These are phyloP conservation scores for Psilanteris sp. DNA, from an alignment of 1,140 invertebrate genomes.

Conservation along the genomic window DNA sequence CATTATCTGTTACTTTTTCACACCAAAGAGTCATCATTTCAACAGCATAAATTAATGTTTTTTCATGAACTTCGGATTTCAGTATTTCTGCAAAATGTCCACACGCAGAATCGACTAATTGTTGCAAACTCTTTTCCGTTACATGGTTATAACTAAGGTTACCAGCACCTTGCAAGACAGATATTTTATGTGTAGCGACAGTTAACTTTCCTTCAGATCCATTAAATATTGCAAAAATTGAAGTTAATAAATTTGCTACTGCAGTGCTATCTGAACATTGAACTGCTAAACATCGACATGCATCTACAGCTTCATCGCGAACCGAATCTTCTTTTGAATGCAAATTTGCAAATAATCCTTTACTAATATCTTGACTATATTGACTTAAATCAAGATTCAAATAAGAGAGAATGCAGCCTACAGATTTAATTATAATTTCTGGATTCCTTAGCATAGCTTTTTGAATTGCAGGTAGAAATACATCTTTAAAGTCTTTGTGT, in stretches of 20 bases:
- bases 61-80: constrained; percentile 95
- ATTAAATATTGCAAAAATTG: constrained; percentile 91
- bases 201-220: constrained; percentile 96
- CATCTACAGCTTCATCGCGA: constrained; percentile 85
- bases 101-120: constrained; percentile 83
- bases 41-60: constrained; percentile 89
- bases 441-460: constrained; percentile 96
- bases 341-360: constrained; percentile 88
- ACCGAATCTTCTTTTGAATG: constrained; percentile 91
- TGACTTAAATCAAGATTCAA: constrained; percentile 89
- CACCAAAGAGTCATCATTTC: constrained; percentile 91
- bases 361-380: constrained; percentile 89
- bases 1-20: constrained; percentile 83
- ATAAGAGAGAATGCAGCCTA: constrained; percentile 86
- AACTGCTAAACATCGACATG: constrained; percentile 84
- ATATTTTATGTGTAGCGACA: constrained; percentile 91
- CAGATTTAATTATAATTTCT: constrained; percentile 91
- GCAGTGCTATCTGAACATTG: constrained; percentile 86
- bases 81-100: constrained; percentile 89
- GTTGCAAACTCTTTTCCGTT: constrained; percentile 80
- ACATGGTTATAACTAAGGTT: constrained; percentile 88
- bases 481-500: constrained; percentile 87
- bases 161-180: constrained; percentile 92
- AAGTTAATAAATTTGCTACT: constrained; percentile 85
- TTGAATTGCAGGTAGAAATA: constrained; percentile 90